Percentiles rank a stretch among this genome's conserved stretches.
phyloP scores from a whole-genome alignment of 2,888 invertebrate species.

The Ptychoptera albimana region DNA sequence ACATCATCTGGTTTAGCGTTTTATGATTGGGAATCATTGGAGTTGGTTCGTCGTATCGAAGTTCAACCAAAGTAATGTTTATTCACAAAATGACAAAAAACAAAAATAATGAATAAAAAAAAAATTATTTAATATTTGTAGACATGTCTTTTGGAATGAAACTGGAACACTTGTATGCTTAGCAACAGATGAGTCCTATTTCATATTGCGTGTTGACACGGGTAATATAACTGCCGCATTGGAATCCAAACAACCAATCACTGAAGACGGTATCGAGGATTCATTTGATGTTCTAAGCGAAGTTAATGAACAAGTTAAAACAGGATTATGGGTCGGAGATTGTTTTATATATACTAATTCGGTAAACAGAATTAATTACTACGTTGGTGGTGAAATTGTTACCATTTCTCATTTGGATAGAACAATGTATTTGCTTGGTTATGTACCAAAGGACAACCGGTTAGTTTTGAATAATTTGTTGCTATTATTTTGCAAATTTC shows the following conservation, averaged over 20 bases:
- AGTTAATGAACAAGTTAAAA: slow-evolving; percentile 81
- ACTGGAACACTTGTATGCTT: slow-evolving; percentile 84
- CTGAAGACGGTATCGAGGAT: slow-evolving; percentile 88
- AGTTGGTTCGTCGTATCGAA: slow-evolving; percentile 87
- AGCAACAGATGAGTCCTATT: slow-evolving; percentile 91
- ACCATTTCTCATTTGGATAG: slow-evolving; percentile 95
- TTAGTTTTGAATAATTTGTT: slow-evolving; percentile 11
- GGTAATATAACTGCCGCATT: slow-evolving; percentile 62
- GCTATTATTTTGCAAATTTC: neutral
- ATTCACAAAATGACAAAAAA: neutral
- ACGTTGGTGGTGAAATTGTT: slow-evolving; percentile 97
- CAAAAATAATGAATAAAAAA: neutral
- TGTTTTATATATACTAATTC: slow-evolving; percentile 99
- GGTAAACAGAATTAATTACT: slow-evolving; percentile 94
- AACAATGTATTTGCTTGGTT: slow-evolving; percentile 92
- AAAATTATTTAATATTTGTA: slow-evolving; percentile 15
- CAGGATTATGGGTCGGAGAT: slow-evolving; percentile 95
- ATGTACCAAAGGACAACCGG: slow-evolving; percentile 87
- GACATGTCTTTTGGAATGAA: slow-evolving; percentile 93
- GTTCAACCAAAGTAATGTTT: slow-evolving; percentile 56
- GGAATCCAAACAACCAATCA: slow-evolving; percentile 58
- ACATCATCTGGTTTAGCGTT: slow-evolving; percentile 86
- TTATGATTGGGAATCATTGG: slow-evolving; percentile 94
- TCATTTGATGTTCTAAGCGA: slow-evolving; percentile 90
- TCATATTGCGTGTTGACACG: slow-evolving; percentile 75